Base-by-base conservation (phyloP, 2,797 vertebrate genomes). In the Sorex maritimensis region DNA sequence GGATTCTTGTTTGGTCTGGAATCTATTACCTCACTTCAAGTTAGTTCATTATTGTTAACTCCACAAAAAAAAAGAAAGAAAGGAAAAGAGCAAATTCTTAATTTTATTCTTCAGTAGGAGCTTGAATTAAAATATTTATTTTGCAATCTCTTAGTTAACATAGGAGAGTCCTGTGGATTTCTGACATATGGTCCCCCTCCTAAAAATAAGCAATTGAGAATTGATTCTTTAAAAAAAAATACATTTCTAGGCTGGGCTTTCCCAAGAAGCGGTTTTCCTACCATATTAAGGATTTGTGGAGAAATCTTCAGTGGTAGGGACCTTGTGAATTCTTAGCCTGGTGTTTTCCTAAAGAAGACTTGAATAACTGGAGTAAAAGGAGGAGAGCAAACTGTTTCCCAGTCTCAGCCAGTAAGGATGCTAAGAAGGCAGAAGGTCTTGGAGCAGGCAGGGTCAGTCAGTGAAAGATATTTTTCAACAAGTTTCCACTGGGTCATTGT, bases 401-500 rank as follows among this genome's bases (percentile, higher is more conserved):
- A 81, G 73, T 46, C 68, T n/a, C 58, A 55, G 72, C 28, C 75
- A 87, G 65, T 14, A 30, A 13, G 12, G 55, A 55, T 91, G 78
- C 78, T 79, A 34, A 88, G 94, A 80, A 80, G 61, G 58, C 81
- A 84, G 84, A 86, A 95, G 49, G 58, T 78, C 74, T 88, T 83
- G 78, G 30, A n/a, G 78, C 71, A 28, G 23, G 69, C 81, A 13
- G 38, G 77, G 78, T 95, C 90, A 73, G 81, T 94, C 46, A 75
- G 71, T 65, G 71, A 82, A 89, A 95, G 81, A 81, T 84, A 74
- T 83, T 89, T 95, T 89, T 86, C 93, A 81, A 49, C 28, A 52
- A 93, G 75, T 93, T 96, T 94, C 96, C 95, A 94, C 88, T 85
- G 86, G 86, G 78, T 95, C 94, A 96, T 92, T 91, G 49, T 89